phyloP scores from a whole-genome alignment of 2,888 invertebrate species.

The Blastobasis lacticolella region DNA sequence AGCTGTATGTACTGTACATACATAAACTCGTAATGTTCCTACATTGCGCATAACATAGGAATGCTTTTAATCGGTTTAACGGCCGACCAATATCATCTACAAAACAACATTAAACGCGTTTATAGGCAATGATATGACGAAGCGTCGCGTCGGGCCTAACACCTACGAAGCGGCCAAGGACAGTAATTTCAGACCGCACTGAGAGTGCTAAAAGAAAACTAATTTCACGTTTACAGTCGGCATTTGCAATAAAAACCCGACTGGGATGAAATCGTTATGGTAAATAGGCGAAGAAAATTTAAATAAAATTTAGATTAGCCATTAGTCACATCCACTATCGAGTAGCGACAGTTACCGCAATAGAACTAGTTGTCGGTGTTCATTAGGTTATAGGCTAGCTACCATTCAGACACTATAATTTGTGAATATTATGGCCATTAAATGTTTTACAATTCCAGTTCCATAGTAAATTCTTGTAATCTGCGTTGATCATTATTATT shows the following conservation, averaged over 20 bases:
- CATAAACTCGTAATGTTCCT: not conserved
- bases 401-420: too few species aligned
- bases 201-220: not conserved
- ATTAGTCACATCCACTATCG: not conserved
- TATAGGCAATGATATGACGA: not conserved
- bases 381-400: too few species aligned
- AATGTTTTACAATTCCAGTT: too few species aligned
- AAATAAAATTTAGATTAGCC: not conserved
- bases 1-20: not conserved
- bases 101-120: not conserved
- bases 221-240: constrained; percentile 1
- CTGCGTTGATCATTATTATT: too few species aligned
- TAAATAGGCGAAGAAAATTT: not conserved
- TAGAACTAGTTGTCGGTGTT: not conserved
- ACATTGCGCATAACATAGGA: not conserved
- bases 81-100: not conserved
- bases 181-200: not conserved
- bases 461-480: too few species aligned
- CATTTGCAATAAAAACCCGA: not conserved
- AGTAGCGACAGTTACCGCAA: not conserved
- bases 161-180: not conserved
- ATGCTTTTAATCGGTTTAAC: not conserved
- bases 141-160: not conserved
- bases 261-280: constrained; percentile 1
- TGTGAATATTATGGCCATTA: too few species aligned